Conservation (phyloP, 2,797 vertebrate genomes). For the Threskiornis aethiopicus region DNA sequence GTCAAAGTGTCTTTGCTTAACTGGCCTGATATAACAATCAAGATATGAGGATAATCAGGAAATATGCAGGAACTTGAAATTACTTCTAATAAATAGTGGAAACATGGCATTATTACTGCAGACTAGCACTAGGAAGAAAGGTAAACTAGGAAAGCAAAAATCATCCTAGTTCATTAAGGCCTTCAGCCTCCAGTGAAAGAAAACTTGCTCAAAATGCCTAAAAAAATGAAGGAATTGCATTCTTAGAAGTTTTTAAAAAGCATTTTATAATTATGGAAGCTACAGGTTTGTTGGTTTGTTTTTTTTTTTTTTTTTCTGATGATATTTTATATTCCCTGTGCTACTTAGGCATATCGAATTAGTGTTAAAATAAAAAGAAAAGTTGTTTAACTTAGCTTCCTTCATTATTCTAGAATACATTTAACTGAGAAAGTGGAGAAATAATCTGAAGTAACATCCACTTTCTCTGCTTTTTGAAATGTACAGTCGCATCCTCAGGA, state of each 20-base stretch:
- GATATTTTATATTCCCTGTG: neutral
- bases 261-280: neutral
- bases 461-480: constrained; percentile 17
- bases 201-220: neutral
- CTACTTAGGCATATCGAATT: neutral
- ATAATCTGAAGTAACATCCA: neutral
- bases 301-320: neutral
- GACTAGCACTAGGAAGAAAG: neutral
- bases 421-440: neutral
- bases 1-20: neutral
- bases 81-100: neutral
- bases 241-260: neutral
- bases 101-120: neutral
- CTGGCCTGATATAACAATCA: neutral
- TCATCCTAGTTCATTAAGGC: neutral
- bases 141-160: neutral
- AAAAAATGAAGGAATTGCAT: neutral
- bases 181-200: neutral
- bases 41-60: neutral
- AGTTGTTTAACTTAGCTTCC: neutral
- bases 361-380: neutral
- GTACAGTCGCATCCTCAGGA: neutral
- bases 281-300: neutral
- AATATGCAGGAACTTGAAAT: neutral
- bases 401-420: neutral